Conservation (phyloP, 2,113 vertebrate genomes). For the Tiliqua scincoides region DNA sequence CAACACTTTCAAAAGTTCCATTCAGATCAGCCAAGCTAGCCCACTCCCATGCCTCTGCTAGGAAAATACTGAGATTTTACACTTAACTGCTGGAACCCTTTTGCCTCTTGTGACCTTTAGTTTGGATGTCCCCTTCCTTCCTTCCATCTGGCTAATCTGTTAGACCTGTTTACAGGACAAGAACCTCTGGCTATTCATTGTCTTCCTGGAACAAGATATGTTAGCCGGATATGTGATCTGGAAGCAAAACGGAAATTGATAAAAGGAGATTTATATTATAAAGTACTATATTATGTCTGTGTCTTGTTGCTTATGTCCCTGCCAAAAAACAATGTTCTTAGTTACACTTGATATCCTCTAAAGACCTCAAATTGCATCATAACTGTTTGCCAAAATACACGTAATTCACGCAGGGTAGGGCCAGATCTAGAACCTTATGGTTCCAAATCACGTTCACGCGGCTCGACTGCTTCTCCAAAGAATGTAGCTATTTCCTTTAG, state of each 20-base stretch:
- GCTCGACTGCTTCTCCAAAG: not conserved
- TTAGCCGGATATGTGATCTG: not conserved
- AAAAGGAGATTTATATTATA: constrained; percentile 6
- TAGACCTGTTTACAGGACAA: not conserved
- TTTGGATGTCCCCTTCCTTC: not conserved
- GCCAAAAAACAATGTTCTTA: not conserved
- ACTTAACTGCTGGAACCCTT: not conserved
- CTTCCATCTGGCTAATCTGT: constrained; percentile 3
- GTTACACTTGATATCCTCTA: not conserved
- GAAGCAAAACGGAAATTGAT: constrained; percentile 15
- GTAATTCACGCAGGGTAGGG: not conserved
- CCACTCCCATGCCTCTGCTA: not conserved
- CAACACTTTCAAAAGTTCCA: not conserved
- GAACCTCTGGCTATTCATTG: not conserved
- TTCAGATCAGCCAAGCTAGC: not conserved
- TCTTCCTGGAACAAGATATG: constrained; percentile 16
- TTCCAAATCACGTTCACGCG: no score
- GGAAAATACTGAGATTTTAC: not conserved
- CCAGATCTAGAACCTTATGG: not conserved
- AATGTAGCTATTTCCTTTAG: not conserved
- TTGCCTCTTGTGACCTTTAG: not conserved
- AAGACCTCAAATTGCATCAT: not conserved
- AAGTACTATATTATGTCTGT: not conserved
- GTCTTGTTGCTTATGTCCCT: not conserved
- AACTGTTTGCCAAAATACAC: not conserved